phyloP scores from a whole-genome alignment of 2,888 invertebrate genomes.

The Amiota minor region DNA sequence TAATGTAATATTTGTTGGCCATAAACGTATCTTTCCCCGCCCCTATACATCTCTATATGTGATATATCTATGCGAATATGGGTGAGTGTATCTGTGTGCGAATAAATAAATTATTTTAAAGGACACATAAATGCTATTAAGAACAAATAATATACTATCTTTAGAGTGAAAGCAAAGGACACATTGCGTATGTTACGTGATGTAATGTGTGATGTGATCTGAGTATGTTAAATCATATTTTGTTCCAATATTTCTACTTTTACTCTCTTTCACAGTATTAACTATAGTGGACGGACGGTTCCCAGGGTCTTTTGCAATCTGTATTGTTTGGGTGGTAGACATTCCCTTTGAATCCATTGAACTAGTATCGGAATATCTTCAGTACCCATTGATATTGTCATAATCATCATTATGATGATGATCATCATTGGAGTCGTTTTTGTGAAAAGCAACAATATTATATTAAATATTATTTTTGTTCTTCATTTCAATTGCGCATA shows the following conservation, averaged over 20 bases:
- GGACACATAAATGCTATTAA: slow-evolving; percentile 54
- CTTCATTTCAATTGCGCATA: slow-evolving; percentile 63
- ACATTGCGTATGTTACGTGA: slow-evolving; percentile 30
- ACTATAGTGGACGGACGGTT: not conserved
- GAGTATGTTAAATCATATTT: slow-evolving; percentile 32
- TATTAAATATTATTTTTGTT: slow-evolving; percentile 11
- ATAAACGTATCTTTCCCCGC: not conserved
- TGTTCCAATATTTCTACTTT: slow-evolving; percentile 14
- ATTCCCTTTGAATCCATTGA: not conserved
- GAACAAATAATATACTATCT: slow-evolving; percentile 10
- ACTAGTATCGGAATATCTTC: not conserved
- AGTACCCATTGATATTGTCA: too few relatives aligned
- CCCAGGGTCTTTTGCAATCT: not conserved
- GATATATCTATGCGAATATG: slow-evolving; percentile 42
- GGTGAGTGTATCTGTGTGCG: not conserved
- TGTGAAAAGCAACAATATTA: not conserved
- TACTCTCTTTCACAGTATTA: not conserved
- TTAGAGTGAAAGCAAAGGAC: not conserved
- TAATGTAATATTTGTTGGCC: too few relatives aligned
- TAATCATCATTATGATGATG: too few relatives aligned
- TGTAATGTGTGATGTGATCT: not conserved
- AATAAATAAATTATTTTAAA: slow-evolving; percentile 35
- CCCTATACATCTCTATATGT: slow-evolving; percentile 30
- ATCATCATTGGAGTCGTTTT: too few relatives aligned
- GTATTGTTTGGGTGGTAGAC: not conserved